These are phyloP conservation scores for Parasteatoda lunata DNA, from an alignment of 2,888 invertebrate genomes.

Conservation along the genomic window DNA sequence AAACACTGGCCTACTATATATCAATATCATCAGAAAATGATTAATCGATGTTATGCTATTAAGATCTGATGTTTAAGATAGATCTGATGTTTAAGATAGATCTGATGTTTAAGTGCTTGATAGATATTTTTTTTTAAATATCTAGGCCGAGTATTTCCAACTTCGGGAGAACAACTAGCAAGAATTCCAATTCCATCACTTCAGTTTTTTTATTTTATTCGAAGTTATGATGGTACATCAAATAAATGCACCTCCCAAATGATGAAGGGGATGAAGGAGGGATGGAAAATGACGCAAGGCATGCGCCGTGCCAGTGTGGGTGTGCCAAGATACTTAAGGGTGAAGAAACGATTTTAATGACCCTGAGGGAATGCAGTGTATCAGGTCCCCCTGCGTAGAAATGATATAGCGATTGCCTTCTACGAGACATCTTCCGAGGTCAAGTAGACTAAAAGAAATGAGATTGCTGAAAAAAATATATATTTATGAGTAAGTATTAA, in stretches of 20 bases:
- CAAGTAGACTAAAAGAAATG: constrained; percentile 34
- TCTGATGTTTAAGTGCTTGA: too few species aligned
- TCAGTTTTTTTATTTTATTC: not conserved
- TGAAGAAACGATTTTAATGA: constrained; percentile 65
- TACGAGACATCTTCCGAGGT: constrained; percentile 37
- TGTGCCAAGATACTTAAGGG: constrained; percentile 66
- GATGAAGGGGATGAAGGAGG: not conserved
- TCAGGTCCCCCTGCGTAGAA: constrained; percentile 56
- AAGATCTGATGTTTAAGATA: too few species aligned
- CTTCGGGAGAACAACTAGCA: too few species aligned
- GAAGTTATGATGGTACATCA: not conserved
- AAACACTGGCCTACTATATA: too few species aligned
- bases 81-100: too few species aligned
- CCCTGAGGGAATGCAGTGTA: constrained; percentile 64
- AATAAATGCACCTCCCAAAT: constrained; percentile 1
- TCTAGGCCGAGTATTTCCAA: too few species aligned
- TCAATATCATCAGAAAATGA: too few species aligned
- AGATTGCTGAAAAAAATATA: not conserved
- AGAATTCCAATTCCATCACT: too few species aligned
- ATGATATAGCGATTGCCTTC: constrained; percentile 51
- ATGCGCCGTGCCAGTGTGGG: constrained; percentile 60
- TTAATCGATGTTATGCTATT: too few species aligned
- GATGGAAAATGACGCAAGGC: not conserved
- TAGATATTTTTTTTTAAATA: too few species aligned
- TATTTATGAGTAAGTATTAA: not conserved